Evolutionary conservation across 2,113 vertebrate species (phyloP).

Genomic region (Pseudorectes ferrugineus): DNA sequence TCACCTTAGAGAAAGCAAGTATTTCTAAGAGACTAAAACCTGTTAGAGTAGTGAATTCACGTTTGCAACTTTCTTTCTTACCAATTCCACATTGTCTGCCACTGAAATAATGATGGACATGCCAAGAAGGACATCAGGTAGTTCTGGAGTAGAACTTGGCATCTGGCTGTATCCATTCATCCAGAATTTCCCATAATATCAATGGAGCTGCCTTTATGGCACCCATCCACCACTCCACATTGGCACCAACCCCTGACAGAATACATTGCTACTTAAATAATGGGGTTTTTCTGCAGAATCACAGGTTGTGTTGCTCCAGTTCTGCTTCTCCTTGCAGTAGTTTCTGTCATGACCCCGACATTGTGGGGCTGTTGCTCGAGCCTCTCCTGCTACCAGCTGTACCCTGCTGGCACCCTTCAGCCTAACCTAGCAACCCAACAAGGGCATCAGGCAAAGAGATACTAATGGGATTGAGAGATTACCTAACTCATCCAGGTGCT

Average conservation of each 20-base stretch:
- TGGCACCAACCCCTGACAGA: not conserved
- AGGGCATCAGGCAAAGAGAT: not conserved
- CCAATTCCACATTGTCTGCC: not conserved
- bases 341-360: not conserved
- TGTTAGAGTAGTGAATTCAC: not conserved
- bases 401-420: not conserved
- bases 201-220: not conserved
- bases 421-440: not conserved
- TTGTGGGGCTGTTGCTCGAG: fast-evolving
- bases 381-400: not conserved
- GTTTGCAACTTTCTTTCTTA: not conserved
- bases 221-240: not conserved
- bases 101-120: not conserved
- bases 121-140: not conserved
- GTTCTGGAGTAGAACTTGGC: not conserved
- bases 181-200: not conserved
- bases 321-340: not conserved
- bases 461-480: not conserved
- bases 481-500: not conserved
- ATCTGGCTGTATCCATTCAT: not conserved
- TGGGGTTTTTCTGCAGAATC: not conserved
- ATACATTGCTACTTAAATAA: not conserved
- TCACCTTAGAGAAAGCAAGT: not conserved
- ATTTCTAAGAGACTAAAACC: not conserved
- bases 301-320: not conserved